phyloP scores from a whole-genome alignment of 2,888 invertebrate species.

The Embidobia sp. region DNA sequence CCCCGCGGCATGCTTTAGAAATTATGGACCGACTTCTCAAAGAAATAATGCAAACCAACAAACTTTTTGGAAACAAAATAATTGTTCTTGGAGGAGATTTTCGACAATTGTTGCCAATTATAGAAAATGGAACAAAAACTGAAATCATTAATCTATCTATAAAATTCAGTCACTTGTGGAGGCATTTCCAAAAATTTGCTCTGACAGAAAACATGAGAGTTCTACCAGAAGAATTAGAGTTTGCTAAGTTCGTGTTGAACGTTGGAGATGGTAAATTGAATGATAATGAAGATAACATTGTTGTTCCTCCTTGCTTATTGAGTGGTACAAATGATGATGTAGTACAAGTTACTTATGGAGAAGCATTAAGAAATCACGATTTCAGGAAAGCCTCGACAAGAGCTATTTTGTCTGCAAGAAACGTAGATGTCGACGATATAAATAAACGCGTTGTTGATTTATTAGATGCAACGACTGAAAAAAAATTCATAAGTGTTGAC shows the following conservation, averaged over 20 bases:
- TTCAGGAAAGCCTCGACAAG: conserved; percentile 5
- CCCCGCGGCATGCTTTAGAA: conserved; percentile 12
- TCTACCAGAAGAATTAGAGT: conserved; percentile 9
- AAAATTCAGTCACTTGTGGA: too few species aligned
- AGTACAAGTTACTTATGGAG: background rate
- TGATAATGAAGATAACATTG: conserved; percentile 6
- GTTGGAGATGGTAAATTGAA: conserved; percentile 4
- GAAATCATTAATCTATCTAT: too few species aligned
- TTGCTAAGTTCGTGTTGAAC: conserved; percentile 8
- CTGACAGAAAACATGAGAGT: conserved; percentile 11
- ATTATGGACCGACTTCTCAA: conserved; percentile 11
- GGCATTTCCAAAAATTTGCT: background rate
- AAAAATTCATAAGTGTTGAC: background rate
- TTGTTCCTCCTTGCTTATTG: conserved; percentile 3
- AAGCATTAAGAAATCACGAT: conserved; percentile 1
- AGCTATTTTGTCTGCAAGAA: conserved; percentile 8
- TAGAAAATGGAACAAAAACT: too few species aligned
- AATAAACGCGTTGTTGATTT: too few species aligned
- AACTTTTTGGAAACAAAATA: background rate
- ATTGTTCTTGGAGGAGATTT: too few species aligned
- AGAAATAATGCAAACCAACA: conserved; percentile 15
- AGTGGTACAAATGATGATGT: background rate
- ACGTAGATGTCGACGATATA: too few species aligned
- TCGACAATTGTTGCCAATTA: too few species aligned
- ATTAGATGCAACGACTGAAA: conserved; percentile 11